Percentiles rank a stretch among this genome's conserved stretches.
phyloP scores from a whole-genome alignment of 2,797 vertebrate species.

The Neoniphon sammara region DNA sequence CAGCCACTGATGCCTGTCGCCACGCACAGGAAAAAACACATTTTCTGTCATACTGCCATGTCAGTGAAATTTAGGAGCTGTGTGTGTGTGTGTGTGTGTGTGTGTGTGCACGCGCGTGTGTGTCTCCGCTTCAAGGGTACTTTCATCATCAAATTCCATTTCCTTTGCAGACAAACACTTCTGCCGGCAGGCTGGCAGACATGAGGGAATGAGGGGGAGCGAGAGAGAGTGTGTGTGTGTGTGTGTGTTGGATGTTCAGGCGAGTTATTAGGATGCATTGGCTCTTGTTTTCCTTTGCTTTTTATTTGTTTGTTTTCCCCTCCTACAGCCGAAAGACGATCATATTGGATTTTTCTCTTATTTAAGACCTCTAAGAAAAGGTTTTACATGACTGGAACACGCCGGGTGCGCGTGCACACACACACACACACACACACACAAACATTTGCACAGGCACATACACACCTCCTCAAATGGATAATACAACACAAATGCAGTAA shows the following conservation, averaged over 20 bases:
- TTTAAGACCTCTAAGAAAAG: conserved; percentile 57
- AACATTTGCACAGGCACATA: background rate
- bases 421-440: conserved; percentile 16
- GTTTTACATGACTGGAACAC: conserved; percentile 40
- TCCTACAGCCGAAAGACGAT: conserved; percentile 48
- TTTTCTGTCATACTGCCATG: conserved; percentile 80
- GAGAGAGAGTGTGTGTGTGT: conserved; percentile 24
- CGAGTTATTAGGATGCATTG: conserved; percentile 59
- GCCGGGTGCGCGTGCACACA: background rate
- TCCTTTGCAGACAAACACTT: conserved; percentile 79
- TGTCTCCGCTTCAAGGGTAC: conserved; percentile 77
- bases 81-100: conserved; percentile 39
- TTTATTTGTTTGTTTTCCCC: conserved; percentile 70
- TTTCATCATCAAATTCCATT: conserved; percentile 83
- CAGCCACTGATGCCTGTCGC: conserved; percentile 68
- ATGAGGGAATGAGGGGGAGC: conserved; percentile 65
- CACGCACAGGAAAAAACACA: conserved; percentile 67
- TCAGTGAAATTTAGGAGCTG: conserved; percentile 82
- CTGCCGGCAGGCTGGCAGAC: conserved; percentile 69
- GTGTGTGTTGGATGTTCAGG: conserved; percentile 40
- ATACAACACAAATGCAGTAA: background rate
- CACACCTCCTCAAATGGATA: conserved; percentile 9
- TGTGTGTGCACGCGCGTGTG: conserved; percentile 20
- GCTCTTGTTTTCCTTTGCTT: conserved; percentile 65
- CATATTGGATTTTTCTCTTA: conserved; percentile 51